Conservation (phyloP, 2,113 vertebrate species). For the Puntigrus tetrazona region DNA sequence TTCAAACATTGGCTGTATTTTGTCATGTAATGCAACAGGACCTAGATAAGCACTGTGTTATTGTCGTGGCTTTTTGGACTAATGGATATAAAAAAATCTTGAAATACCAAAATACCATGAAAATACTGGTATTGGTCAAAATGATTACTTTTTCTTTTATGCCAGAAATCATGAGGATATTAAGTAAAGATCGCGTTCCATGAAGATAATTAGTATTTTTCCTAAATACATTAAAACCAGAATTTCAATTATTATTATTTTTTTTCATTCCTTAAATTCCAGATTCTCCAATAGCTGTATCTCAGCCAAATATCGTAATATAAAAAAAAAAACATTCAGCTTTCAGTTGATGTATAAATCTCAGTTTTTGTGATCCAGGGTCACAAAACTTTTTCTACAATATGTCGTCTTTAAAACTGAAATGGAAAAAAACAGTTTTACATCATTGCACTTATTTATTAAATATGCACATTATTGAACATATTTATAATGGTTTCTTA, state of each 20-base stretch:
- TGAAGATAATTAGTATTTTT: no score
- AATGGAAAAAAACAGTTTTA: neutral
- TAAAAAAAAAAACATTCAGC: no score
- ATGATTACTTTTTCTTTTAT: neutral
- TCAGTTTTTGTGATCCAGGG: no score
- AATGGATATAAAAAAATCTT: neutral
- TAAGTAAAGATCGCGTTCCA: no score
- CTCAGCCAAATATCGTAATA: no score
- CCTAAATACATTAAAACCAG: no score
- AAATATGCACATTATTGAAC: no score
- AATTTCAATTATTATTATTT: no score
- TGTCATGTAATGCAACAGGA: neutral
- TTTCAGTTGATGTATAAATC: no score
- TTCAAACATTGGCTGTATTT: neutral
- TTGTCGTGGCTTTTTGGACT: neutral
- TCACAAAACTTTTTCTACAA: neutral
- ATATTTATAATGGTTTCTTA: neutral
- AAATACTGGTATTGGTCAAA: neutral
- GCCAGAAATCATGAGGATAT: no score
- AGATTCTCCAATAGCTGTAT: no score
- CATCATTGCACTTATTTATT: neutral
- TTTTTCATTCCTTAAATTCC: no score
- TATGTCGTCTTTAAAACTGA: neutral
- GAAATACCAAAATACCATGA: neutral
- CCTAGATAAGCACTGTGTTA: neutral